Evolutionary conservation across 2,888 invertebrate species (phyloP), one percentile per base, ranked within the genome.

Genomic region (Drymonia ruficornis): DNA sequence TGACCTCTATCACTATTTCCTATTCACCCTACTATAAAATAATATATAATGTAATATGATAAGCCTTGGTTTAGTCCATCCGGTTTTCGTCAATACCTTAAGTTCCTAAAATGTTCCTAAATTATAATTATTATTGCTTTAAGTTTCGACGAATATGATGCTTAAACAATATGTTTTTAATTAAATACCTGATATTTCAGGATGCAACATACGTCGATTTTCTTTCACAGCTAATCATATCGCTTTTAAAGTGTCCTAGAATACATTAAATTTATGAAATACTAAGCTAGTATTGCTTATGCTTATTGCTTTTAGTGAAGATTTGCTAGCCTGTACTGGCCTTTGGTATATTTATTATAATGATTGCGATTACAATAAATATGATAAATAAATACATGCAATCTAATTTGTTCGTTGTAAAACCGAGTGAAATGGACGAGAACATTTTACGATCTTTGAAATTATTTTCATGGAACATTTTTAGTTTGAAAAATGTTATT

Each of bases 271-370:
- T 43, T 19, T 43, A 43, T 19, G 19, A 18, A 43, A 46, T n/a
- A 29, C 29, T 46, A 29, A 46, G 8, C 46, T 46, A 46, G 8
- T 46, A 46, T 46, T 46, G 46, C 46, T 46, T 29, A 9, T 46
- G 12, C 15, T 43, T 46, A 46, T 46, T 46, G 46, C 46, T 46
- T n/a, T 23, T 36, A 44, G 13, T 42, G 16, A 8, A 12, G 1
- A 13, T 23, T 44, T n/a, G 1, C 18, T 43, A 12, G 19, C 19
- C 13, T 18, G 23, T 44, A 19, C 3, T 18, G 9, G 19, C 19
- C 9, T 19, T 43, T 19, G 19, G n/a, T 43, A 43, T 12, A 18
- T 12, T 19, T 1, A n/a, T n/a, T n/a, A n/a, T 38, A 38, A 38
- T 1, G 7, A n/a, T n/a, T 15, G 13, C n/a, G n/a, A 7, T 6